Evolutionary conservation across 2,888 invertebrate species (phyloP).

Genomic region (Heliothis peltigera): DNA sequence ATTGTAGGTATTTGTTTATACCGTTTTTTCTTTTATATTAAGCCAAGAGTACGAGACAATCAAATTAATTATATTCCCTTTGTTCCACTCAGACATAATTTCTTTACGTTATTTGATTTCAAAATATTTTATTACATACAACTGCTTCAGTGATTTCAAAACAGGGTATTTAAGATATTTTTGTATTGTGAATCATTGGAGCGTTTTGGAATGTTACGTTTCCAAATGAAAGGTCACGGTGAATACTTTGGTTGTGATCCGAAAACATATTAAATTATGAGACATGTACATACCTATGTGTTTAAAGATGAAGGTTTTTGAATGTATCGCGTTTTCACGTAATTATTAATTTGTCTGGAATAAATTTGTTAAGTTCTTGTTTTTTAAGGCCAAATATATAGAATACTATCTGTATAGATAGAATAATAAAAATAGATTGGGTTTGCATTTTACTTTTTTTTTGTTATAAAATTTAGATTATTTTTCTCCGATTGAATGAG

Average conservation of each 20-base stretch:
- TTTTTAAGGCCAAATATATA: too few species aligned
- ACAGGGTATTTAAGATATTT: constrained; percentile 55
- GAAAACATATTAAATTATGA: neutral
- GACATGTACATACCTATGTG: neutral
- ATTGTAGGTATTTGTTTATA: constrained; percentile 27
- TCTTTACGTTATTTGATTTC: constrained; percentile 55
- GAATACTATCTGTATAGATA: too few species aligned
- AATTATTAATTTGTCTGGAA: too few species aligned
- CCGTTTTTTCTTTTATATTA: constrained; percentile 48
- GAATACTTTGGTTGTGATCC: neutral
- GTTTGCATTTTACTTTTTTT: too few species aligned
- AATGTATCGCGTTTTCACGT: too few species aligned
- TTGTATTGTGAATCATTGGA: constrained; percentile 44
- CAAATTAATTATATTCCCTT: constrained; percentile 62
- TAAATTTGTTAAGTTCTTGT: too few species aligned
- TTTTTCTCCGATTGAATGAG: too few species aligned
- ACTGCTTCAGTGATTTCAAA: constrained; percentile 45
- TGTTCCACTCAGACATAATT: constrained; percentile 51
- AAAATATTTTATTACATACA: constrained; percentile 51
- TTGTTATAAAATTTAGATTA: too few species aligned
- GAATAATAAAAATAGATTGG: too few species aligned
- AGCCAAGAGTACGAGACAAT: constrained; percentile 22
- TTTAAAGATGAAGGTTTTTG: neutral
- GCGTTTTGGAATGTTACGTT: constrained; percentile 8
- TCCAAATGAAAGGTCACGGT: constrained; percentile 5